Evolutionary conservation across 2,113 vertebrate genomes (phyloP), one percentile per base, ranked within the genome.

Genomic region (Microtus ochrogaster): DNA sequence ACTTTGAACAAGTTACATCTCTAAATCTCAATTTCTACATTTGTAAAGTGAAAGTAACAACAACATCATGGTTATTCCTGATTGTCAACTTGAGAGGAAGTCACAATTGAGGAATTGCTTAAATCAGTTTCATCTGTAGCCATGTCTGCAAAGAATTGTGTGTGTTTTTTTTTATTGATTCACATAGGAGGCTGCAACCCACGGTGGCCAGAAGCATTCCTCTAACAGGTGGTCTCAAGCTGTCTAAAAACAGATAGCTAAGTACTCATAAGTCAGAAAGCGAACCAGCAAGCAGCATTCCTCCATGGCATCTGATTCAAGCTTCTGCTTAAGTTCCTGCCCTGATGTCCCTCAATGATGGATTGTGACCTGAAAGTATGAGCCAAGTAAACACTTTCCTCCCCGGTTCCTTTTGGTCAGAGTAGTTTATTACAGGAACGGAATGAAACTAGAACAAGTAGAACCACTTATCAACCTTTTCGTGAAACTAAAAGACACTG

Each of bases 381-480:
- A 84, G 82, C 61, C 58, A 66, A 83, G 17, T 63, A 63, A 84
- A 66, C 82, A 65, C 16, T 66, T 47, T 66, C 39, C 28, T 85
- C 28, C 41, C 39, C 41, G 11, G 39, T 66, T 65, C 65, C 82
- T 65, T 66, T 85, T 66, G 41, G 39, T 65, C 82, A 65, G 82
- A 33, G 2, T 47, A 33, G 47, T 85, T 85, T 85, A 85, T 66
- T 28, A 85, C 61, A 30, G 61, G 39, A 44, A 66, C 39, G 33
- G 61, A 33, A 66, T 47, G 39, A 85, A 47, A 47, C 41, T 85
- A 66, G 82, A 85, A 66, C 39, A 65, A 85, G 66, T 74, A 84
- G 65, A 87, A 92, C 5, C 76, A 92, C 65, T 96, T 90, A 66
- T 95, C 47, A 55, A 63, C 52, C 52, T 55, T 91, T 14, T 93